Conservation (phyloP, 2,888 invertebrate genomes). For the Rhagophthalmus giganteus region DNA sequence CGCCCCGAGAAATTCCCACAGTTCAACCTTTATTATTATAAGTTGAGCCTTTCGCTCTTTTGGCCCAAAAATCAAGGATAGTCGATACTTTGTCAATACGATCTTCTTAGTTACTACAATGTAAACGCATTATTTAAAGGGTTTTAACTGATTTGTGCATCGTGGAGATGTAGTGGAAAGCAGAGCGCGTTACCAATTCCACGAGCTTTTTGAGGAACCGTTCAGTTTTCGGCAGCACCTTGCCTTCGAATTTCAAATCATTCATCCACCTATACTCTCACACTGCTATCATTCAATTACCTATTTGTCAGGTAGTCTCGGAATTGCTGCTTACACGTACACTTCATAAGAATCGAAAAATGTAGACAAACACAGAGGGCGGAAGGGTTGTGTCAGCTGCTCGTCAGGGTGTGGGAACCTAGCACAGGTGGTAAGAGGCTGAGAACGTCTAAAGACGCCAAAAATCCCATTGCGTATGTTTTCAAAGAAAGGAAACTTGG, state of each 20-base stretch:
- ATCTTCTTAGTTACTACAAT: neutral
- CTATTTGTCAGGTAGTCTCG: conserved; percentile 15
- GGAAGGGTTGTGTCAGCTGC: conserved; percentile 53
- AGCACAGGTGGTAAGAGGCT: conserved; percentile 49
- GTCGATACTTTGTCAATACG: conserved; percentile 2
- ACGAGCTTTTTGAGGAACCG: too few species aligned
- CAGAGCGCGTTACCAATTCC: neutral
- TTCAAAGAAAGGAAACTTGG: conserved; percentile 11
- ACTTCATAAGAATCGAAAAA: conserved; percentile 21
- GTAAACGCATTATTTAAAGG: neutral
- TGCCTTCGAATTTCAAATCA: neutral
- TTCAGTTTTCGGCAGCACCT: conserved; percentile 5
- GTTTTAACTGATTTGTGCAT: neutral
- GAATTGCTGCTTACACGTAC: conserved; percentile 18
- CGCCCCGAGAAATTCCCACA: neutral
- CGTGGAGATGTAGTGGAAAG: too few species aligned
- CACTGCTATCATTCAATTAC: conserved; percentile 3
- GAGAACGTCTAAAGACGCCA: conserved; percentile 34
- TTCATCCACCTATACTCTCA: conserved; percentile 1
- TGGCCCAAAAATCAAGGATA: neutral
- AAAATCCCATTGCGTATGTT: conserved; percentile 18
- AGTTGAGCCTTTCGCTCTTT: neutral
- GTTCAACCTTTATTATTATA: neutral
- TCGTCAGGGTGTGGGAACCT: conserved; percentile 52
- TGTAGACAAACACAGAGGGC: conserved; percentile 39